Percentiles rank a stretch among this genome's conserved stretches.
These are phyloP conservation scores for Neuroterus valhalla DNA, from an alignment of 1,140 invertebrate species.

Conservation along the genomic window DNA sequence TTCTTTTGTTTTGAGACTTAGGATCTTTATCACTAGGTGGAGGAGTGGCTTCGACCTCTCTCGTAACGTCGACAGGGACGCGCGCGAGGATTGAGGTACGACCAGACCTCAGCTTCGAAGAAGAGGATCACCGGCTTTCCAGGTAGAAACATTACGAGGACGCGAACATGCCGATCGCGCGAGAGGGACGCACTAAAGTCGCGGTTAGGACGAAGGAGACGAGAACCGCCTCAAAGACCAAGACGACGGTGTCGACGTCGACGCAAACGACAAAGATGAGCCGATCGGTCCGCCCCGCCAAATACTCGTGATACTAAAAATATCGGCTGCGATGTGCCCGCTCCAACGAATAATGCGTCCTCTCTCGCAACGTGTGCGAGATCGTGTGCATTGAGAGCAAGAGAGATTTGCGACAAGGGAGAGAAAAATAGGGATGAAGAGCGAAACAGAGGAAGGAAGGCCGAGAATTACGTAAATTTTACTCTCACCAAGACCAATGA, in stretches of 20 bases:
- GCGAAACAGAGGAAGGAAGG: slow-evolving; percentile 28
- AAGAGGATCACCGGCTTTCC: slow-evolving; percentile 10
- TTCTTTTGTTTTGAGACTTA: too few species aligned
- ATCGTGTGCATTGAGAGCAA: slow-evolving; percentile 26
- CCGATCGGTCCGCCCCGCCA: slow-evolving; percentile 65
- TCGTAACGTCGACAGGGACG: slow-evolving; percentile 33
- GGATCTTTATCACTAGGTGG: slow-evolving; percentile 33
- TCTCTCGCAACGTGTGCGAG: slow-evolving; percentile 42
- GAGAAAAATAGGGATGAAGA: slow-evolving; percentile 29
- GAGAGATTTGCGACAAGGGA: slow-evolving; percentile 36
- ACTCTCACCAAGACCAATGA: too few species aligned
- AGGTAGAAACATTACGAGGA: slow-evolving; percentile 27
- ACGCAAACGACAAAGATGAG: slow-evolving; percentile 69
- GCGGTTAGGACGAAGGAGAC: slow-evolving; percentile 30
- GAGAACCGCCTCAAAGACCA: slow-evolving; percentile 47
- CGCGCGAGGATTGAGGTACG: slow-evolving; percentile 15
- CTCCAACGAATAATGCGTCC: slow-evolving; percentile 55
- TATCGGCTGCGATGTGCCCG: slow-evolving; percentile 58
- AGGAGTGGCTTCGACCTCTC: slow-evolving; percentile 9
- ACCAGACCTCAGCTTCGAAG: slow-evolving; percentile 10
- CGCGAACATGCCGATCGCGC: slow-evolving; percentile 47
- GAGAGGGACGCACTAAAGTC: slow-evolving; percentile 34
- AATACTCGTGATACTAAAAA: slow-evolving; percentile 71
- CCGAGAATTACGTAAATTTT: slow-evolving; percentile 60
- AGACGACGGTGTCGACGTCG: slow-evolving; percentile 62